Evolutionary conservation across 1,140 invertebrate species (phyloP).

Genomic region (Scaptomyza pallida): DNA sequence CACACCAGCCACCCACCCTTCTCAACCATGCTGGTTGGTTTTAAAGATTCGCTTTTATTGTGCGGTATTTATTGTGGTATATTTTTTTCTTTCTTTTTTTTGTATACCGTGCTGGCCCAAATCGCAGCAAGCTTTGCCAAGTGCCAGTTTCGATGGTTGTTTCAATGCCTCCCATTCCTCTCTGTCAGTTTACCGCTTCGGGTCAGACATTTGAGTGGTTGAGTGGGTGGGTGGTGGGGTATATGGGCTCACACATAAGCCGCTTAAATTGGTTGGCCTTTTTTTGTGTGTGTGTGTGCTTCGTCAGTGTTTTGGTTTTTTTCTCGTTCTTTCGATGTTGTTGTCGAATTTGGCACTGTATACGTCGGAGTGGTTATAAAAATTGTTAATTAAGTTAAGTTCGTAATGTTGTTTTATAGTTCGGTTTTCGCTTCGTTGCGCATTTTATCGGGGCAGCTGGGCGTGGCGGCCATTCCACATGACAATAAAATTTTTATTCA

Average conservation of each 20-base stretch:
- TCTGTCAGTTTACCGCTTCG: background rate
- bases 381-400: conserved; percentile 73
- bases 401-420: conserved; percentile 64
- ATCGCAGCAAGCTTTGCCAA: conserved; percentile 33
- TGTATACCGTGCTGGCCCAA: conserved; percentile 16
- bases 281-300: conserved; percentile 40
- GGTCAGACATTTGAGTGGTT: conserved; percentile 3
- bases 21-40: no score
- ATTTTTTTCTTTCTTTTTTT: conserved; percentile 31
- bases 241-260: conserved; percentile 41
- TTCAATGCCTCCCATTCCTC: conserved; percentile 5
- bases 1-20: background rate
- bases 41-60: conserved; percentile 71
- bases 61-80: conserved; percentile 73
- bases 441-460: conserved; percentile 24
- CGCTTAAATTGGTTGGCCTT: conserved; percentile 62
- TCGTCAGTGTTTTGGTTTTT: conserved; percentile 43
- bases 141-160: conserved; percentile 25
- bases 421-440: background rate
- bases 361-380: conserved; percentile 51
- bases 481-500: background rate
- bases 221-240: background rate
- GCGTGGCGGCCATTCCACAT: conserved; percentile 12
- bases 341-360: conserved; percentile 8
- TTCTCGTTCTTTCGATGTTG: conserved; percentile 42